A percentile compares a stretch with the other conserved stretches of the same genome.
These are phyloP conservation scores for Brienomyrus longianalis DNA, from an alignment of 2,113 vertebrate species.

Conservation along the genomic window DNA sequence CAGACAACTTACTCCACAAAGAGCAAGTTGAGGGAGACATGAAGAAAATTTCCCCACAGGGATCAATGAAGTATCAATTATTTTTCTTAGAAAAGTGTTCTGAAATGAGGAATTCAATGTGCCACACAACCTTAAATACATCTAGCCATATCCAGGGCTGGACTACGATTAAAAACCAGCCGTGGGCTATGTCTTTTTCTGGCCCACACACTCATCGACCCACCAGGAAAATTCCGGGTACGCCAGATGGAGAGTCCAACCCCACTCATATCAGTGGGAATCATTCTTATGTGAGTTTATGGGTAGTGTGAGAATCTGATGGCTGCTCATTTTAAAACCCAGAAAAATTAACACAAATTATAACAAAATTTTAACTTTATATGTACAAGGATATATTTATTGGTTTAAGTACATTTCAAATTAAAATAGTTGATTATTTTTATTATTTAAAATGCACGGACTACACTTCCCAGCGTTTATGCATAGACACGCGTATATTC, in stretches of 20 bases:
- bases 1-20: too few relatives aligned
- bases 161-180: background rate
- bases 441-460: background rate
- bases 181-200: background rate
- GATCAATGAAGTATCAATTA: too few relatives aligned
- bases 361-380: background rate
- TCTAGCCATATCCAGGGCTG: background rate
- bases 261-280: background rate
- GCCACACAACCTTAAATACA: background rate
- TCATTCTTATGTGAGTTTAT: background rate
- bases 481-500: background rate
- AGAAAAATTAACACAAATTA: background rate
- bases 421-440: background rate
- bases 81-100: background rate
- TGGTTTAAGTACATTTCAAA: background rate
- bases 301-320: background rate
- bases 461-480: background rate
- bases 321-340: background rate
- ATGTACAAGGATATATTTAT: background rate
- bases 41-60: too few relatives aligned
- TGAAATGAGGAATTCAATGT: background rate
- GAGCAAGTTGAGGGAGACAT: too few relatives aligned
- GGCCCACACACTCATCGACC: background rate
- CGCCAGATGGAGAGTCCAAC: background rate
- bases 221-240: background rate